Percentiles rank a stretch among this genome's conserved stretches.
phyloP scores from a whole-genome alignment of 2,888 invertebrate genomes.

The Ceraclea dissimilis region DNA sequence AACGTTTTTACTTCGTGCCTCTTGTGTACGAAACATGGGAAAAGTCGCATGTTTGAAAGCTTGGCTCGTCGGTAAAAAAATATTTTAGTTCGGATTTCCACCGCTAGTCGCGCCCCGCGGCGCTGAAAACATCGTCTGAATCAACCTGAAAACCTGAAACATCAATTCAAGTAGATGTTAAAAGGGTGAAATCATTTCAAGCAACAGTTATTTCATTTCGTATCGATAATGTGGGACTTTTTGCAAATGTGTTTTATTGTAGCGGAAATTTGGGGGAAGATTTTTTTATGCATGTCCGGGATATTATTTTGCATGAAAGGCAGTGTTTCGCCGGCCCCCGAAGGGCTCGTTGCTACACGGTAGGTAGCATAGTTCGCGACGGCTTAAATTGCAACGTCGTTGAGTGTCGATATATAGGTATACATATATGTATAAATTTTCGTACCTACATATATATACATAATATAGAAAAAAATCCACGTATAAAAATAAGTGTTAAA shows the following conservation, averaged over 20 bases:
- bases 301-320: neutral
- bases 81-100: constrained; percentile 17
- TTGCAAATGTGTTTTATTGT: too few species aligned
- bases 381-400: neutral
- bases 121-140: constrained; percentile 6
- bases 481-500: neutral
- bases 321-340: constrained; percentile 22
- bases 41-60: constrained; percentile 11
- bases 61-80: constrained; percentile 9
- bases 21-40: neutral
- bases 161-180: neutral
- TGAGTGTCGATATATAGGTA: neutral
- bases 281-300: neutral
- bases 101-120: constrained; percentile 18
- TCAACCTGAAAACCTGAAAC: neutral
- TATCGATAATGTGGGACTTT: neutral
- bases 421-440: neutral
- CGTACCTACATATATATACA: neutral
- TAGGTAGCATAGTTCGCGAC: constrained; percentile 13
- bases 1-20: neutral
- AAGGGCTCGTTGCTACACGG: constrained; percentile 22
- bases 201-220: neutral
- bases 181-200: neutral
- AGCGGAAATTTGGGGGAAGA: neutral
- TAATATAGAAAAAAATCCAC: neutral